Percentiles rank a stretch among this genome's conserved stretches.
These are phyloP conservation scores for Babyrousa celebensis DNA, from an alignment of 2,797 vertebrate genomes.

Conservation along the genomic window DNA sequence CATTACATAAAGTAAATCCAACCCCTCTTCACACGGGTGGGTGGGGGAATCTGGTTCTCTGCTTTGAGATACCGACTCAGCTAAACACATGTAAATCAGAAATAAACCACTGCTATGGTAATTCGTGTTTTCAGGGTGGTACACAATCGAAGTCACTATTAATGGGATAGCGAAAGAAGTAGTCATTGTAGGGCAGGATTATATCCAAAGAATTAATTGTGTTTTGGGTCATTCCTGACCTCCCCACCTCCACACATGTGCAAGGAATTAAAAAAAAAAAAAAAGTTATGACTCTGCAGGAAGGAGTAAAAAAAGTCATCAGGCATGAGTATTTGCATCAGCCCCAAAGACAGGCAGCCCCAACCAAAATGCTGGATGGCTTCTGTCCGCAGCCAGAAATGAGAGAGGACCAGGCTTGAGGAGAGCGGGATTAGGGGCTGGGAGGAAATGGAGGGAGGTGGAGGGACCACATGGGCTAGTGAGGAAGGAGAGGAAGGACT, in stretches of 20 bases:
- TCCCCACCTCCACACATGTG: background rate
- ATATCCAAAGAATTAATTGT: background rate
- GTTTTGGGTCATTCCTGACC: background rate
- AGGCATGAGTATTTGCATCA: background rate
- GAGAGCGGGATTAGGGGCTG: background rate
- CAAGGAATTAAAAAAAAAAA: too few species aligned
- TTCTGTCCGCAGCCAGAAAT: background rate
- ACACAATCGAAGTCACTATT: background rate
- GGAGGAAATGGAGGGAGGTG: background rate
- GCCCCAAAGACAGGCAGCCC: background rate
- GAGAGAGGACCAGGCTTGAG: background rate
- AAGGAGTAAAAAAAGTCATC: too few species aligned
- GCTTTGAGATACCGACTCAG: background rate
- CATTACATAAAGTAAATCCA: background rate
- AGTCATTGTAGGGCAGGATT: rapidly evolving
- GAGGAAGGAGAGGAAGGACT: background rate
- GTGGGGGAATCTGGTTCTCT: too few species aligned
- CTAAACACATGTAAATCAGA: background rate
- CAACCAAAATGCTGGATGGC: background rate
- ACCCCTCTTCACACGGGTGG: background rate
- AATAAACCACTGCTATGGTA: background rate
- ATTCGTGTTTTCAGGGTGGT: background rate
- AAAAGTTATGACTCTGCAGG: too few species aligned
- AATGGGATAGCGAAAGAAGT: background rate
- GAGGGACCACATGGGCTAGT: background rate